phyloP scores from a whole-genome alignment of 2,113 vertebrate genomes.

The Phocoena sinus region DNA sequence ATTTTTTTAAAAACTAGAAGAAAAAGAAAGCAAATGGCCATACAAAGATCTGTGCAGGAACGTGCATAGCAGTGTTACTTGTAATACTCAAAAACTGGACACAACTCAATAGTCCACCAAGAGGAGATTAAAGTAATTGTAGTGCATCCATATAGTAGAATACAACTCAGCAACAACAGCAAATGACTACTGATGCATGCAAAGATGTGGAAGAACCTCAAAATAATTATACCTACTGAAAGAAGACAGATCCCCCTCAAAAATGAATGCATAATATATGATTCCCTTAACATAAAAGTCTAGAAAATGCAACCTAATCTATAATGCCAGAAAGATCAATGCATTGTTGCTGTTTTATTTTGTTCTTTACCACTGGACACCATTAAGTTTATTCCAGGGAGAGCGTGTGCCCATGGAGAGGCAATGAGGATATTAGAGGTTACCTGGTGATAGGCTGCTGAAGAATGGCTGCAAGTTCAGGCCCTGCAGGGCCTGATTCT shows the following conservation, averaged over 20 bases:
- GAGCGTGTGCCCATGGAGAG: not conserved
- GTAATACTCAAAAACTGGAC: not conserved
- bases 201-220: not conserved
- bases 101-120: not conserved
- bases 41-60: not conserved
- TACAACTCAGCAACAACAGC: not conserved
- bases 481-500: not conserved
- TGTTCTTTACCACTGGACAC: not conserved
- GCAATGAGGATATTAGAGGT: not conserved
- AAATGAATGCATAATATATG: not conserved
- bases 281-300: not conserved
- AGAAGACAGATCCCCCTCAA: not conserved
- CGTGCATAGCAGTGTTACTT: not conserved
- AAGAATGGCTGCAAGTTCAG: not conserved
- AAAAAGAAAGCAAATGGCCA: not conserved
- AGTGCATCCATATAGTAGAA: not conserved
- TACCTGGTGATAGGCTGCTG: not conserved
- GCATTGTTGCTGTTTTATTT: too few species aligned
- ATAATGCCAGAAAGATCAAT: not conserved
- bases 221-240: not conserved
- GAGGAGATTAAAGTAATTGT: not conserved
- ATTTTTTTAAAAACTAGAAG: not conserved
- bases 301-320: not conserved
- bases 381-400: not conserved
- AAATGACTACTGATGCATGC: not conserved